Percentiles rank a stretch among this genome's conserved stretches.
phyloP scores from a whole-genome alignment of 2,888 invertebrate species.

The Onchidella celtica region DNA sequence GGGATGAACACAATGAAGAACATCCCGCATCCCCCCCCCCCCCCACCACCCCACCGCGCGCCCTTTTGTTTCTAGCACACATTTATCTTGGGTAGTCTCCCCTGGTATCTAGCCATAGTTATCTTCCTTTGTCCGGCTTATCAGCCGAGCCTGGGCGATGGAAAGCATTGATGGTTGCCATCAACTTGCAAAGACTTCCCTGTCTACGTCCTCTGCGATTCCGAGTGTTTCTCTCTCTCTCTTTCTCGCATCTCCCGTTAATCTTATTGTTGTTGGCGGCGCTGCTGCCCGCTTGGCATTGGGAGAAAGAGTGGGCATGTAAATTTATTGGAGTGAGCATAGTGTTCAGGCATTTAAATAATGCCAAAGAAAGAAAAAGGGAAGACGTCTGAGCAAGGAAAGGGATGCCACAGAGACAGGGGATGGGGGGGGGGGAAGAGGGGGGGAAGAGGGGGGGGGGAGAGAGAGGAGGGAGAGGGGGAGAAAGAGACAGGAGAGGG shows the following conservation, averaged over 20 bases:
- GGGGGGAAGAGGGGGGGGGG: neutral
- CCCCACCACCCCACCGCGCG: no score
- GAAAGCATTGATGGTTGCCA: constrained; percentile 1
- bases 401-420: neutral
- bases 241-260: no score
- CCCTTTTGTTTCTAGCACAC: neutral
- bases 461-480: neutral
- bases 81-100: constrained; percentile 5
- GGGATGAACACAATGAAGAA: no score
- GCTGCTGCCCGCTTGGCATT: no score
- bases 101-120: neutral
- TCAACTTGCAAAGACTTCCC: neutral
- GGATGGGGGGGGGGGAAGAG: neutral
- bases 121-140: constrained; percentile 3
- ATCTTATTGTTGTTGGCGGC: no score
- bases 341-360: no score
- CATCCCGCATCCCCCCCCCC: no score
- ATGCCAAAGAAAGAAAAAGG: no score
- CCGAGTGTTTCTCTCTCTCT: neutral
- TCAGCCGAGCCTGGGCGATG: neutral
- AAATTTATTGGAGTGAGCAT: no score
- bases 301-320: no score
- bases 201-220: neutral
- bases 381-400: no score
- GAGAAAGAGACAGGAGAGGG: constrained; percentile 18